These are phyloP conservation scores for Drosophila seclusa DNA, from an alignment of 2,888 invertebrate genomes.

Conservation along the genomic window DNA sequence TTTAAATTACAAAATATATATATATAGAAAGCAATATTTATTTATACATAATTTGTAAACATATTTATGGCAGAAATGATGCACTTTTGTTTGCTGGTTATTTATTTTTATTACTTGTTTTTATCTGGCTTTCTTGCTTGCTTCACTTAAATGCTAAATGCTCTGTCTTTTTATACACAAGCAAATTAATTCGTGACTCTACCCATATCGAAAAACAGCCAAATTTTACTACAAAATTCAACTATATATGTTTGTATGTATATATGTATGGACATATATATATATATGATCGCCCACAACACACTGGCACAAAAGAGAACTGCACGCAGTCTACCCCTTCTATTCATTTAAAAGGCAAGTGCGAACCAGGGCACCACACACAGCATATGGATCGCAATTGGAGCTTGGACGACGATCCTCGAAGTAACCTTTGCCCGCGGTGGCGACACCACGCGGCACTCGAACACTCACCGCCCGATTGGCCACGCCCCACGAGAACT, in stretches of 20 bases:
- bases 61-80: constrained; percentile 67
- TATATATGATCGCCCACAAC: constrained; percentile 21
- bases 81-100: constrained; percentile 20
- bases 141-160: constrained; percentile 61
- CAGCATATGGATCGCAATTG: constrained; percentile 90
- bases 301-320: constrained; percentile 11
- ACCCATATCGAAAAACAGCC: constrained; percentile 27
- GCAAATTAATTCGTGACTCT: constrained; percentile 38
- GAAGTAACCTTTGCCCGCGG: constrained; percentile 90
- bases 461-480: constrained; percentile 90
- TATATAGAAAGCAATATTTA: constrained; percentile 45
- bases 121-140: constrained; percentile 7
- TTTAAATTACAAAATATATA: constrained; percentile 35
- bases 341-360: constrained; percentile 82
- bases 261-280: background rate
- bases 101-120: background rate
- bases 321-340: background rate
- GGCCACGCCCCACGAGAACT: constrained; percentile 89
- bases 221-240: constrained; percentile 20
- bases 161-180: constrained; percentile 58
- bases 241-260: constrained; percentile 21
- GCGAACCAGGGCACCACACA: constrained; percentile 88
- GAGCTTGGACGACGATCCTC: constrained; percentile 92
- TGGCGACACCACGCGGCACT: constrained; percentile 90
- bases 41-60: constrained; percentile 52